Evolutionary conservation across 1,140 invertebrate genomes (phyloP).

Genomic region (Papilio xuthus): DNA sequence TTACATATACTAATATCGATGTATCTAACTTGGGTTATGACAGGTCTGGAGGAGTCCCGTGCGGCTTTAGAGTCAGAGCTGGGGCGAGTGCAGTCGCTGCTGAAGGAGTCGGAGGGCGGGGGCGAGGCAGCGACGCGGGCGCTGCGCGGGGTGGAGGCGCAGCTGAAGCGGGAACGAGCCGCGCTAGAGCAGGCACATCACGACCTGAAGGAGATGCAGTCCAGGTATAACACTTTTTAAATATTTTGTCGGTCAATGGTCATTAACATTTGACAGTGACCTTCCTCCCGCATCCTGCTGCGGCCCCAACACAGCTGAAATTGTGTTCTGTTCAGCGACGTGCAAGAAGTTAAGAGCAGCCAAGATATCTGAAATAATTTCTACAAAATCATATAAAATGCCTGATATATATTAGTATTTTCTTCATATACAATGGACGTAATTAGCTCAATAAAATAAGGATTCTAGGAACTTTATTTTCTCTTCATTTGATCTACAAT

Average conservation of each 20-base stretch:
- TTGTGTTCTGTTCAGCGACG: too few species aligned
- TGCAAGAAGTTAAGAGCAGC: too few species aligned
- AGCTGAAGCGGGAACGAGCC: conserved; percentile 86
- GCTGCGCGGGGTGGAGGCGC: conserved; percentile 85
- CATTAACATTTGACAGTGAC: too few species aligned
- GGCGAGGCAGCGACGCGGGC: conserved; percentile 85
- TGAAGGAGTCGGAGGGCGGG: conserved; percentile 90
- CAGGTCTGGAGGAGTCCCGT: conserved; percentile 90
- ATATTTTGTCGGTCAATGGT: too few species aligned
- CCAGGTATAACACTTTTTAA: conserved; percentile 65
- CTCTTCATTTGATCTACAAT: not conserved
- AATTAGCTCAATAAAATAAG: too few species aligned
- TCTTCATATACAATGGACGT: too few species aligned
- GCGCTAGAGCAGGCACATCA: conserved; percentile 87
- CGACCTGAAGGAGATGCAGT: conserved; percentile 91
- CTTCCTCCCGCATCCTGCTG: too few species aligned
- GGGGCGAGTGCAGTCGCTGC: conserved; percentile 85
- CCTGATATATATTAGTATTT: too few species aligned
- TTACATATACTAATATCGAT: not conserved
- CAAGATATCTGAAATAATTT: too few species aligned
- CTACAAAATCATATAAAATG: too few species aligned
- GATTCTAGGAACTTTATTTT: not conserved
- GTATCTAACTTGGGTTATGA: not conserved
- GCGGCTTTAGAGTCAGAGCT: conserved; percentile 87
- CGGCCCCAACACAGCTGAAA: too few species aligned